These are phyloP conservation scores for Danionella cerebrum DNA, from an alignment of 2,113 vertebrate species.

Conservation along the genomic window DNA sequence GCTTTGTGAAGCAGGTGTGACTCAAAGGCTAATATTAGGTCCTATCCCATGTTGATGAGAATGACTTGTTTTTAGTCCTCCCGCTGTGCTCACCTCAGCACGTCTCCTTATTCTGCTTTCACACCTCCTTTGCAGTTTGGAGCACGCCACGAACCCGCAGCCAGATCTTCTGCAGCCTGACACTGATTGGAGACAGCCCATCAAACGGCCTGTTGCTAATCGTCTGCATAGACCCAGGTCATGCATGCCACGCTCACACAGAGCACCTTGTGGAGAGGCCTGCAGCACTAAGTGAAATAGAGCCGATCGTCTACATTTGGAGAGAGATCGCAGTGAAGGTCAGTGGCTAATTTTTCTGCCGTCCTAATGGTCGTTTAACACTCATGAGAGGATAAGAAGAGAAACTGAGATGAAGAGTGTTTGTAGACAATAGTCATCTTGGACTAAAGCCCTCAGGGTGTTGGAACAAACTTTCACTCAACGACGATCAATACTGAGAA, in stretches of 20 bases:
- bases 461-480: conserved; percentile 42
- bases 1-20: neutral
- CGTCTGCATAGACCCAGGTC: conserved; percentile 20
- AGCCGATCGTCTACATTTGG: neutral
- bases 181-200: conserved; percentile 29
- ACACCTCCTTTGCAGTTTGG: conserved; percentile 24
- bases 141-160: neutral
- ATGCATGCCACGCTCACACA: neutral
- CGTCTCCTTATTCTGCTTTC: conserved; percentile 12
- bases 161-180: conserved; percentile 5
- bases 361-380: conserved; percentile 16
- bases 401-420: conserved; percentile 4
- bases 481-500: conserved; percentile 38
- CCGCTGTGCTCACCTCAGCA: conserved; percentile 24
- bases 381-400: neutral
- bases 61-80: conserved; percentile 26
- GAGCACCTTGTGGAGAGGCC: conserved; percentile 9
- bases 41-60: conserved; percentile 13
- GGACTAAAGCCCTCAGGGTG: conserved; percentile 32
- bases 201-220: conserved; percentile 32
- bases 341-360: neutral
- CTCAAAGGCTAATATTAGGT: conserved; percentile 29
- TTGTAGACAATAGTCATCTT: conserved; percentile 29
- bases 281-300: conserved; percentile 18
- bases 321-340: conserved; percentile 26